Evolutionary conservation across 2,888 invertebrate species (phyloP).

Genomic region (Monopis laevigella): DNA sequence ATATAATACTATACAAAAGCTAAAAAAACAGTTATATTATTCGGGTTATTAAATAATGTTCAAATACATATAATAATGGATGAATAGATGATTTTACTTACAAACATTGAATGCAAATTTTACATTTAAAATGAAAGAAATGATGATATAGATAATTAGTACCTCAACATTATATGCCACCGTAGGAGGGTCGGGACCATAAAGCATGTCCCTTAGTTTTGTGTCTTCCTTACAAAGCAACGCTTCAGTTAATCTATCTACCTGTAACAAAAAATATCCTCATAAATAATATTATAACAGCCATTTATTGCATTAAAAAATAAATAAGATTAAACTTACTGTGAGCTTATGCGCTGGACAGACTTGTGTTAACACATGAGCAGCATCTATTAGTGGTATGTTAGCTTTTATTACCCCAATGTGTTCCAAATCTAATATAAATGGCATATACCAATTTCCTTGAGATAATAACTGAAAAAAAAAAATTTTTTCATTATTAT

Average conservation of each 20-base stretch:
- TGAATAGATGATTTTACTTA: background rate
- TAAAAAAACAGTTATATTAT: slow-evolving; percentile 22
- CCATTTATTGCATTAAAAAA: background rate
- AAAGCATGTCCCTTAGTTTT: slow-evolving; percentile 52
- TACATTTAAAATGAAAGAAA: background rate
- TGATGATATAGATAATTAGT: slow-evolving; percentile 10
- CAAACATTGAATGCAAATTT: background rate
- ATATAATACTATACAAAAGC: slow-evolving; percentile 88
- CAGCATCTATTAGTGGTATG: slow-evolving; percentile 84
- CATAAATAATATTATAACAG: background rate
- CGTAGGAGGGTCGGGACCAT: slow-evolving; percentile 55
- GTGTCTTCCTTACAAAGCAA: slow-evolving; percentile 49
- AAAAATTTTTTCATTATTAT: no score
- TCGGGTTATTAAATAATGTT: background rate
- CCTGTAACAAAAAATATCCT: slow-evolving; percentile 20
- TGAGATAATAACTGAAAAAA: slow-evolving; percentile 79
- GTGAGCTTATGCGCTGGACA: slow-evolving; percentile 80
- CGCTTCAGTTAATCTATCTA: slow-evolving; percentile 55
- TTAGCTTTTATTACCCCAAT: slow-evolving; percentile 85
- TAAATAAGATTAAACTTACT: slow-evolving; percentile 34
- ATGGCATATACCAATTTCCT: slow-evolving; percentile 79
- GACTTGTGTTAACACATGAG: slow-evolving; percentile 79
- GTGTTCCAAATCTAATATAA: slow-evolving; percentile 88
- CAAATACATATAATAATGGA: background rate
- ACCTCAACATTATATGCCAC: slow-evolving; percentile 61